Percentiles rank a stretch among this genome's conserved stretches.
phyloP scores from a whole-genome alignment of 92 coral and sea anemone genomes.

The Bergia sp. region DNA sequence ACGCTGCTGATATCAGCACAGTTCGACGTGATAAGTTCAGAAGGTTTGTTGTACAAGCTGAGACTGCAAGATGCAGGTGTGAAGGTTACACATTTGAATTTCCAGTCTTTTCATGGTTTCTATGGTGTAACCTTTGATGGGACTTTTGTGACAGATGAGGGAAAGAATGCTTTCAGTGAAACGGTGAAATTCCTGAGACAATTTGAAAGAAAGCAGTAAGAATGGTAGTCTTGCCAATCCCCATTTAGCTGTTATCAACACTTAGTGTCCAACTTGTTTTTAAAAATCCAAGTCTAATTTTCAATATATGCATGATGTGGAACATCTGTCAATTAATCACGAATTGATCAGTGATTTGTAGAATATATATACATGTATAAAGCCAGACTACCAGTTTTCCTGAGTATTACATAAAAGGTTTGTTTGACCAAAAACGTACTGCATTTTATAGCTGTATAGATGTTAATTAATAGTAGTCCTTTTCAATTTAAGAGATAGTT shows the following conservation, averaged over 20 bases:
- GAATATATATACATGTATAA: too few species aligned
- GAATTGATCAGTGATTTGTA: too few species aligned
- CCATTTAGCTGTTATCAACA: not conserved
- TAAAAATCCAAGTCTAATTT: too few species aligned
- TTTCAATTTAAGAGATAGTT: too few species aligned
- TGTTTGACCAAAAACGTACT: too few species aligned
- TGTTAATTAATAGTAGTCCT: too few species aligned
- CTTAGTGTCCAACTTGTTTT: not conserved
- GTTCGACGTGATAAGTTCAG: slow-evolving; percentile 47
- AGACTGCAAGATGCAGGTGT: slow-evolving; percentile 52
- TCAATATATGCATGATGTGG: too few species aligned
- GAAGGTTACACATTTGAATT: slow-evolving; percentile 42
- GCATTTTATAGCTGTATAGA: too few species aligned
- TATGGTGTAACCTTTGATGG: not conserved
- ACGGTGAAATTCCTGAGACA: slow-evolving; percentile 26
- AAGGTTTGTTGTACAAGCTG: slow-evolving; percentile 45
- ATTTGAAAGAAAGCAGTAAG: not conserved
- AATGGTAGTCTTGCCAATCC: not conserved
- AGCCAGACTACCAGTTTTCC: too few species aligned
- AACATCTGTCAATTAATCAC: too few species aligned
- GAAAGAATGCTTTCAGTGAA: slow-evolving; percentile 22
- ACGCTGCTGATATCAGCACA: slow-evolving; percentile 53
- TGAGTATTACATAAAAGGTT: too few species aligned
- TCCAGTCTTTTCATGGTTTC: slow-evolving; percentile 35
- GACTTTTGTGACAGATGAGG: slow-evolving; percentile 29